These are phyloP conservation scores for Pristis pectinata DNA, from an alignment of 2,797 vertebrate genomes.

Conservation along the genomic window DNA sequence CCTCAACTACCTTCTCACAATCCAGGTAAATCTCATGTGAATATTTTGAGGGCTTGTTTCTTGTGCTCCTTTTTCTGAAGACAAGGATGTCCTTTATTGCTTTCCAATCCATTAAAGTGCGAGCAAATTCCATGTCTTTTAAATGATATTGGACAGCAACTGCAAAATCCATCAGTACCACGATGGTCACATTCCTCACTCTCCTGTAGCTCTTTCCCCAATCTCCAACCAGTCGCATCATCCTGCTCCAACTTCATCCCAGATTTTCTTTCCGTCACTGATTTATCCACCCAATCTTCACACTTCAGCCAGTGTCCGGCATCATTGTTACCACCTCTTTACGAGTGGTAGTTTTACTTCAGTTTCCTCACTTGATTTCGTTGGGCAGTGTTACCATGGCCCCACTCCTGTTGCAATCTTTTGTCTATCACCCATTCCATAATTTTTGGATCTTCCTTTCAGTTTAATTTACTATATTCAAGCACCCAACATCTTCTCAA, in stretches of 20 bases:
- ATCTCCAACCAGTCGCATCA: background rate
- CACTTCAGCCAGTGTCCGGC: background rate
- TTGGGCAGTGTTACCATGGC: background rate
- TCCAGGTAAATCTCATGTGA: background rate
- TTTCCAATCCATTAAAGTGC: background rate
- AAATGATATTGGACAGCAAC: background rate
- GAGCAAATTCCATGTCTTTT: background rate
- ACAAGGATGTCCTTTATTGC: background rate
- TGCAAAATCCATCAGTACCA: no score
- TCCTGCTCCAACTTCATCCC: background rate
- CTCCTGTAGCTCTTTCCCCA: background rate
- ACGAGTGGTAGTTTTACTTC: background rate
- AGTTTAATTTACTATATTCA: background rate
- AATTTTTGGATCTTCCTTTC: background rate
- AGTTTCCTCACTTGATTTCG: background rate
- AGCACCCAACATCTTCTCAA: background rate
- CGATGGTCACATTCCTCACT: background rate
- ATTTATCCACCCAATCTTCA: background rate
- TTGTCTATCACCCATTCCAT: background rate
- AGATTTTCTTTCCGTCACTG: background rate
- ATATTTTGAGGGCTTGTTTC: background rate
- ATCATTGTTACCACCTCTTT: background rate
- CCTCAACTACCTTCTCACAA: background rate
- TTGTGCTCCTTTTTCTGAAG: background rate
- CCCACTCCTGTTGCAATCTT: no score